These are phyloP conservation scores for Tolypeutes matacus DNA, from an alignment of 2,797 vertebrate species.

Conservation along the genomic window DNA sequence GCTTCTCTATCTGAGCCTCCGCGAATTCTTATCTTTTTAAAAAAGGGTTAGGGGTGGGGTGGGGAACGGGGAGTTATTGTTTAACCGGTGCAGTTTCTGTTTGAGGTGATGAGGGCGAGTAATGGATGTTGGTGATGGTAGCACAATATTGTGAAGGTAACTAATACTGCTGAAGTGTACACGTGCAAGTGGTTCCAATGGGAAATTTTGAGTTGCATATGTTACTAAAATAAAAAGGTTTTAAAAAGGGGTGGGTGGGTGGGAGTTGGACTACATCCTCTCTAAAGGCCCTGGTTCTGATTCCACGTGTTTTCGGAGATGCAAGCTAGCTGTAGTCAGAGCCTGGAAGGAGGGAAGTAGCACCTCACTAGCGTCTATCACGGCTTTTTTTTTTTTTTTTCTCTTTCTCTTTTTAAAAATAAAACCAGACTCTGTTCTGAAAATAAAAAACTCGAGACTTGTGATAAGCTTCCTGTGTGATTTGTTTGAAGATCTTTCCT, in stretches of 20 bases:
- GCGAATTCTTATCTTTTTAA: not conserved
- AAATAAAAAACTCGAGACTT: slow-evolving; percentile 85
- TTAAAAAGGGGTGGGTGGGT: not conserved
- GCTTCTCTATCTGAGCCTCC: not conserved
- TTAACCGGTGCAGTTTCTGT: no score
- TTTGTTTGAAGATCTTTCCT: slow-evolving; percentile 65
- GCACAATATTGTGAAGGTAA: no score
- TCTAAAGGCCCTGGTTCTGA: not conserved
- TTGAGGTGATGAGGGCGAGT: no score
- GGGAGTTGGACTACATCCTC: not conserved
- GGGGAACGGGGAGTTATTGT: not conserved
- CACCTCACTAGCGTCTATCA: slow-evolving; percentile 84
- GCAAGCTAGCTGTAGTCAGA: not conserved
- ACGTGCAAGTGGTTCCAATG: no score
- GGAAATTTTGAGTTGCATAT: no score
- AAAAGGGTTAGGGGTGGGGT: not conserved
- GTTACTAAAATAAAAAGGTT: no score
- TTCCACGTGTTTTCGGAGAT: not conserved
- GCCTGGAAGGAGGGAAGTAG: slow-evolving; percentile 75
- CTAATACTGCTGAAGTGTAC: no score
- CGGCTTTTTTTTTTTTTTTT: slow-evolving; percentile 80
- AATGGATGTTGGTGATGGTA: no score
- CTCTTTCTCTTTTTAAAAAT: slow-evolving; percentile 87
- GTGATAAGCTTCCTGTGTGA: slow-evolving; percentile 81
- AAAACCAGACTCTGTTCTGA: slow-evolving; percentile 83